Evolutionary conservation across 2,113 vertebrate species (phyloP), one percentile per base, ranked within the genome.

Genomic region (Ifrita kowaldi): DNA sequence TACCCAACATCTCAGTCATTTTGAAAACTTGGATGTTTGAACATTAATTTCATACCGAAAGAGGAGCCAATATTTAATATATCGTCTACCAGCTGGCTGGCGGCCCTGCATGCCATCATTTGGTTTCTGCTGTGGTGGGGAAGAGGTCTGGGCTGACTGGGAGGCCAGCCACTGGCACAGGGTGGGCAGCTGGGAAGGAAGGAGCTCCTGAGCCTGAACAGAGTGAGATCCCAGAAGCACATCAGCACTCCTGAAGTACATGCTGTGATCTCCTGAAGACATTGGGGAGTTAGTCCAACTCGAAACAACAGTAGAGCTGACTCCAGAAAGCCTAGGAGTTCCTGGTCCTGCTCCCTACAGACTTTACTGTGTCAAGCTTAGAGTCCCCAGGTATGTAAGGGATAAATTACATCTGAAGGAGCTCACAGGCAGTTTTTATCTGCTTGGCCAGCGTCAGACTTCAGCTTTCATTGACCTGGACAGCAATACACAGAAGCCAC

Each of bases 391-490:
- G 20, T 49, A 8, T 24, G 63, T 39, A 52, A 84, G 52, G 28
- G 52, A 30, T 30, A 18, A 6, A 53, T 30, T 18, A 18, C 28
- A 30, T 30, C 30, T 32, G 18, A 55, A 56, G 83, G 81, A 71
- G 88, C 77, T 93, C 86, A 84, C 73, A 87, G 83, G 83, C 92
- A 73, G 41, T 92, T 95, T 84, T 57, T 69, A 60, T 76, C 89
- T 82, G 60, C 90, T 87, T 92, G 92, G 83, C 80, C 57, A 57
- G 52, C 2, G 2, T 57, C 79, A 92, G 69, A 46, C 60, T 78
- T 93, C 1, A 88, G 62, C 53, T 71, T 78, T 92, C 95, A 84
- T 73, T 95, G 93, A 84, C 92, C 92, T 84, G 87, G 71, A 94
- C 90, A 96, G 93, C 49, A 92, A 76, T 16, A 69, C 53, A 69